Conservation (phyloP, 2,888 invertebrate species). For the Meandrusa payeni region DNA sequence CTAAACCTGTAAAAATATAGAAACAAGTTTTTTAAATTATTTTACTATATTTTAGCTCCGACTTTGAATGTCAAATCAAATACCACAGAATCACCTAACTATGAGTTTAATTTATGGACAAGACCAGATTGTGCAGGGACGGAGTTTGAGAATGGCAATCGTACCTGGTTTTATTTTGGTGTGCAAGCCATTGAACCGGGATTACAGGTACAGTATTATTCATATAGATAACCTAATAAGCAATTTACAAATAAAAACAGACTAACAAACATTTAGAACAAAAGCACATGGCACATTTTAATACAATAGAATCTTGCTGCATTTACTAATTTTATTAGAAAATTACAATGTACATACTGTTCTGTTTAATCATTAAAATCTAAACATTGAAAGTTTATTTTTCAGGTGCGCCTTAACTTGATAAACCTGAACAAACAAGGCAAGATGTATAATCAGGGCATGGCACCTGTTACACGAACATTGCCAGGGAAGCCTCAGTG, state of each 20-base stretch:
- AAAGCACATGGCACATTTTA: no score
- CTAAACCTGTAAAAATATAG: no score
- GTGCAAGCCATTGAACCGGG: constrained; percentile 81
- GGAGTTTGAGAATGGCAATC: constrained; percentile 92
- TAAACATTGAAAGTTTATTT: constrained; percentile 6
- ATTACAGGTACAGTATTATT: constrained; percentile 76
- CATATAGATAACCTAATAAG: no score
- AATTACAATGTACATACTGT: no score
- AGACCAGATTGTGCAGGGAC: constrained; percentile 93
- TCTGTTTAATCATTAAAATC: no score
- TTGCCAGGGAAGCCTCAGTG: constrained; percentile 89
- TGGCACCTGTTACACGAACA: constrained; percentile 90
- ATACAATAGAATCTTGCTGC: no score
- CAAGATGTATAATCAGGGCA: constrained; percentile 95
- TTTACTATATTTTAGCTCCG: constrained; percentile 50
- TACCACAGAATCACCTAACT: constrained; percentile 81
- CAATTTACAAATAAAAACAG: no score
- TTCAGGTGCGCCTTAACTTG: constrained; percentile 89
- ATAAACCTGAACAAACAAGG: constrained; percentile 94
- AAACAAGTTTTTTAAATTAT: no score
- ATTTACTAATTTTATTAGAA: no score
- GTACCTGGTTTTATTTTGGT: constrained; percentile 97
- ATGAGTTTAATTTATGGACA: constrained; percentile 95
- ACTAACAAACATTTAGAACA: no score
- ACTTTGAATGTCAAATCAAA: constrained; percentile 57